Percentiles rank a stretch among this genome's conserved stretches.
These are phyloP conservation scores for Pachyramphus minor DNA, from an alignment of 2,113 vertebrate species.

Conservation along the genomic window DNA sequence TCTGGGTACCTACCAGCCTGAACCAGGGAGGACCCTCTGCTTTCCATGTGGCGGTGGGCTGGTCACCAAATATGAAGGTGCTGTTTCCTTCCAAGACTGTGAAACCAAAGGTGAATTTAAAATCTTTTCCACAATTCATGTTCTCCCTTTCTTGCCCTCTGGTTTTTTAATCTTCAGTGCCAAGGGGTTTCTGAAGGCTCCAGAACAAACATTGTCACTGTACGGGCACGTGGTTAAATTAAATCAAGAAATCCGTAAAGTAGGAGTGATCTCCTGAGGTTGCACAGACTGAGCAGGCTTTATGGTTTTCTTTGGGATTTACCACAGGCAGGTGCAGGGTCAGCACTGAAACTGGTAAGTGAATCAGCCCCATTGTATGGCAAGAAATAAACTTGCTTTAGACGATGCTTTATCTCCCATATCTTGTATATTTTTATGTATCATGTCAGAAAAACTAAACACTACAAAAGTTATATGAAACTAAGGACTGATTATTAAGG, in stretches of 20 bases:
- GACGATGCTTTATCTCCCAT: neutral
- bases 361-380: neutral
- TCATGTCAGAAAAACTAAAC: neutral
- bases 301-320: neutral
- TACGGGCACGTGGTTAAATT: neutral
- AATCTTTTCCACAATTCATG: neutral
- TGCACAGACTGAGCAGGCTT: neutral
- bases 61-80: constrained; percentile 85
- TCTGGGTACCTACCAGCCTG: constrained; percentile 86
- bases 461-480: neutral
- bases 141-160: neutral
- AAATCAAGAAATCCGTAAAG: neutral
- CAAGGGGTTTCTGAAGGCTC: neutral
- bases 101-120: constrained; percentile 88
- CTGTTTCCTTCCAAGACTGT: constrained; percentile 91
- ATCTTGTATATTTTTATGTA: neutral
- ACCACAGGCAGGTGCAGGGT: neutral
- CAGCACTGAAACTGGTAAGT: neutral
- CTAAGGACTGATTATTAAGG: neutral
- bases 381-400: neutral
- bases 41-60: constrained; percentile 92
- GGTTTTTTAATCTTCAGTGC: neutral
- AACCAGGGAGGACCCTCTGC: constrained; percentile 88
- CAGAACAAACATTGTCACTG: neutral
- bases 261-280: neutral